Conservation (phyloP, 2,888 invertebrate species). For the Drosophila kanekoi region DNA sequence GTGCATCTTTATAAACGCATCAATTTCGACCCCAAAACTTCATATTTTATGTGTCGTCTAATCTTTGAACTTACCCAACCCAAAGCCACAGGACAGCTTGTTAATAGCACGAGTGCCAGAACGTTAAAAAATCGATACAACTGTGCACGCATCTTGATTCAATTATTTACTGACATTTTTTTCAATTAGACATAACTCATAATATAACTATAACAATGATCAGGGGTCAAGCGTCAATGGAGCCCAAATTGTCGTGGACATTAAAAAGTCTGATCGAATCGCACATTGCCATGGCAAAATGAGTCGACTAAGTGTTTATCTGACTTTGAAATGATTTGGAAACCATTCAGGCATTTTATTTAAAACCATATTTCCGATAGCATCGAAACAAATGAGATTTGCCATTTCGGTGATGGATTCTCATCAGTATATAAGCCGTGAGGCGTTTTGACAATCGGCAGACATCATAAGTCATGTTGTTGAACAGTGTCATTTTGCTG, state of each 20-base stretch:
- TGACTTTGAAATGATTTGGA: conserved; percentile 26
- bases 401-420: conserved; percentile 9
- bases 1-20: too few relatives aligned
- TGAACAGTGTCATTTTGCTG: conserved; percentile 39
- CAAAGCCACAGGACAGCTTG: conserved; percentile 42
- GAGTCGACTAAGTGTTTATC: conserved; percentile 39
- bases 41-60: too few relatives aligned
- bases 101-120: conserved; percentile 45
- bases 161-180: conserved; percentile 59
- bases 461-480: conserved; percentile 52
- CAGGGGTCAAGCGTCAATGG: conserved; percentile 58
- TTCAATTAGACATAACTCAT: conserved; percentile 60
- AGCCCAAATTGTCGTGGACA: conserved; percentile 53
- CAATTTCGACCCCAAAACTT: too few relatives aligned
- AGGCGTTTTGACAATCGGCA: conserved; percentile 11
- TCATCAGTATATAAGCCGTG: conserved; percentile 52
- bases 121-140: conserved; percentile 28
- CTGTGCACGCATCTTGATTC: conserved; percentile 55
- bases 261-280: conserved; percentile 45
- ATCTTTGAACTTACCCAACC: conserved; percentile 74
- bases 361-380: conserved; percentile 40
- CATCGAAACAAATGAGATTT: conserved; percentile 39
- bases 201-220: conserved; percentile 31
- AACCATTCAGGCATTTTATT: conserved; percentile 50
- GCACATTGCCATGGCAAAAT: conserved; percentile 37